phyloP scores from a whole-genome alignment of 2,797 vertebrate species.

The Danio albolineatus region DNA sequence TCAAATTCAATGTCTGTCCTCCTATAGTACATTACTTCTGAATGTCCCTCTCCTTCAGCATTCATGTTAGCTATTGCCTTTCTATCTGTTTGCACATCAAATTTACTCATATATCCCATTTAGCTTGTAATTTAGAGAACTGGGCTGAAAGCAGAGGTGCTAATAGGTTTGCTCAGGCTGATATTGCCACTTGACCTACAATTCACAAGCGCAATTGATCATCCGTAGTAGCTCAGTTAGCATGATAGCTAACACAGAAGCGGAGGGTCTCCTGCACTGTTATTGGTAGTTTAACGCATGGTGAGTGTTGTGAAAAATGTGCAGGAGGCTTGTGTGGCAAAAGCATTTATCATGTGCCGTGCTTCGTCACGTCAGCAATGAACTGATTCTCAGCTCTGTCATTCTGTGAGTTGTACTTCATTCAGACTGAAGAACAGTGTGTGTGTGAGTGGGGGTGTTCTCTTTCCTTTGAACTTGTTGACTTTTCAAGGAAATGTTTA shows the following conservation, averaged over 20 bases:
- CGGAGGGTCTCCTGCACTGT: not conserved
- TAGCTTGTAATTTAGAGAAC: constrained; percentile 14
- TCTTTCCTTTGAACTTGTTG: not conserved
- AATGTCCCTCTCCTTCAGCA: not conserved
- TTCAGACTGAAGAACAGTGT: not conserved
- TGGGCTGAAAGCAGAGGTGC: constrained; percentile 9
- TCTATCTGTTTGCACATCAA: constrained; percentile 1
- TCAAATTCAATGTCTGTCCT: not conserved
- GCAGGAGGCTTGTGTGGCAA: constrained; percentile 4
- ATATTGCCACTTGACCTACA: constrained; percentile 34
- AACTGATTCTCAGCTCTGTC: constrained; percentile 12
- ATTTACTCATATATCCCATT: not conserved
- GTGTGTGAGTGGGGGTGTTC: constrained; percentile 9
- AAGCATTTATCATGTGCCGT: not conserved
- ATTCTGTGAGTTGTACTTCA: not conserved
- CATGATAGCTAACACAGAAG: constrained; percentile 9
- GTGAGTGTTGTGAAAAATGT: constrained; percentile 6
- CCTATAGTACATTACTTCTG: not conserved
- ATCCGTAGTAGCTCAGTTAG: constrained; percentile 9
- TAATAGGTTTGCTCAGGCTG: constrained; percentile 19
- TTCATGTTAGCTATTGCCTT: not conserved
- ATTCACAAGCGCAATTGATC: constrained; percentile 28
- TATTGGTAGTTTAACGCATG: constrained; percentile 39
- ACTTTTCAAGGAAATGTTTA: not conserved
- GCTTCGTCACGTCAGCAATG: constrained; percentile 1